Evolutionary conservation across 2,797 vertebrate genomes (phyloP).

Genomic region (Borostomias antarcticus): DNA sequence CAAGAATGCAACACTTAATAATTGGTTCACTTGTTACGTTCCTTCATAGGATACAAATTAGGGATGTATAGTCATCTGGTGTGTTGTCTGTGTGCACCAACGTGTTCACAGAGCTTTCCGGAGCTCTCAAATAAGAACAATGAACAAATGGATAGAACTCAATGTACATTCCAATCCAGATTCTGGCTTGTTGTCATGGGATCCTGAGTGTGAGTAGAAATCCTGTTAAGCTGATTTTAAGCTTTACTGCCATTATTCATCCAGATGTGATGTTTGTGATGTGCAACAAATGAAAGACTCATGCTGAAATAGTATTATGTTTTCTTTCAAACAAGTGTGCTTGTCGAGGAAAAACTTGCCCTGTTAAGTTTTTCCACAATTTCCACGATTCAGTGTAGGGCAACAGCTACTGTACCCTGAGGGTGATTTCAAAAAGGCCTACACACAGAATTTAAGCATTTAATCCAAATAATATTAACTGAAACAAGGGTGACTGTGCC

Average conservation of each 20-base stretch:
- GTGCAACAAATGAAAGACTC: background rate
- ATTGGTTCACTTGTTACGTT: background rate
- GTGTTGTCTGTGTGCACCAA: background rate
- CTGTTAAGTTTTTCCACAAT: no score
- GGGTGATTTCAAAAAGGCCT: no score
- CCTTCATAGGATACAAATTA: background rate
- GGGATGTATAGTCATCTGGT: background rate
- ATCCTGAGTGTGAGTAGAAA: conserved; percentile 19
- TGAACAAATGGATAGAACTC: conserved; percentile 23
- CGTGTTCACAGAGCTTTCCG: background rate
- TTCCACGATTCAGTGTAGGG: no score
- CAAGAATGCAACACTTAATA: background rate
- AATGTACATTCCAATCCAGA: conserved; percentile 34
- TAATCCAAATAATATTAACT: no score
- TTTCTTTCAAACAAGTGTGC: no score
- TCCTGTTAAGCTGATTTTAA: conserved; percentile 27
- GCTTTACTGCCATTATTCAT: background rate
- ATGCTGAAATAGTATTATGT: no score
- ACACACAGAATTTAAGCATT: no score
- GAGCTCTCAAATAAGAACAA: background rate
- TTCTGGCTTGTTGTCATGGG: conserved; percentile 21
- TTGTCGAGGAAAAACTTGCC: no score
- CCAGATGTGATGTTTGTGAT: background rate
- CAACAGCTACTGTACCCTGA: no score
- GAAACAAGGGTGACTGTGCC: no score